Percentiles rank a stretch among this genome's conserved stretches.
phyloP scores from a whole-genome alignment of 2,888 invertebrate genomes.

The Hedychridium roseum region DNA sequence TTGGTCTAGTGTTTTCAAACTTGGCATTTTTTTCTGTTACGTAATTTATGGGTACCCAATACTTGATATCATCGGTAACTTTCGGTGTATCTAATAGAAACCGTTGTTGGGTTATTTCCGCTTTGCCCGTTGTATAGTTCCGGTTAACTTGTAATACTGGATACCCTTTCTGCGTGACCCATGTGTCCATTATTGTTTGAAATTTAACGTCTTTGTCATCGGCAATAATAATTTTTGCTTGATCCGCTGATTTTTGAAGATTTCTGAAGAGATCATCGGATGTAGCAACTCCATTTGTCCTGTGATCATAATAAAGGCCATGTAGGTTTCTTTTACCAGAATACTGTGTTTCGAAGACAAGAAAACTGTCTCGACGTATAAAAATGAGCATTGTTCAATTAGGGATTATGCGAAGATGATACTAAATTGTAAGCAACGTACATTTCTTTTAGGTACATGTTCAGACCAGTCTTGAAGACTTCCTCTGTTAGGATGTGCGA shows the following conservation, averaged over 20 bases:
- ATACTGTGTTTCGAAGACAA: too few species aligned
- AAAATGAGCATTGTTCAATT: too few species aligned
- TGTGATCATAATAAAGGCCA: constrained; percentile 19
- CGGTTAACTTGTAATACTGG: constrained; percentile 69
- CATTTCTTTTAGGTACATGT: constrained; percentile 36
- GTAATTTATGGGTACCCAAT: constrained; percentile 55
- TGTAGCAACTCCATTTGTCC: constrained; percentile 49
- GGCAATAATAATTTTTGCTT: constrained; percentile 13
- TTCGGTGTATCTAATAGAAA: constrained; percentile 24
- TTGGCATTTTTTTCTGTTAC: constrained; percentile 41
- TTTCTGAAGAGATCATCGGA: constrained; percentile 66
- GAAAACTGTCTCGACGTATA: too few species aligned
- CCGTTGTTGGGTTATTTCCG: constrained; percentile 64
- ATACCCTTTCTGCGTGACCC: constrained; percentile 74
- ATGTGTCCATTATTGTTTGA: constrained; percentile 63
- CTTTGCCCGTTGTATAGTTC: constrained; percentile 50
- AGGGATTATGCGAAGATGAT: too few species aligned
- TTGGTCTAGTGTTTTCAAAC: constrained; percentile 66
- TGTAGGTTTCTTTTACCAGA: too few species aligned
- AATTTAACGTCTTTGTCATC: constrained; percentile 31
- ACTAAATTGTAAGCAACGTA: too few species aligned
- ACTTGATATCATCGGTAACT: constrained; percentile 18
- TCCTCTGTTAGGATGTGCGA: constrained; percentile 63
- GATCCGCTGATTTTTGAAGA: constrained; percentile 42
- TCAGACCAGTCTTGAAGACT: constrained; percentile 62